Conservation (phyloP, 2,888 invertebrate genomes). For the Eupithecia dodoneata region DNA sequence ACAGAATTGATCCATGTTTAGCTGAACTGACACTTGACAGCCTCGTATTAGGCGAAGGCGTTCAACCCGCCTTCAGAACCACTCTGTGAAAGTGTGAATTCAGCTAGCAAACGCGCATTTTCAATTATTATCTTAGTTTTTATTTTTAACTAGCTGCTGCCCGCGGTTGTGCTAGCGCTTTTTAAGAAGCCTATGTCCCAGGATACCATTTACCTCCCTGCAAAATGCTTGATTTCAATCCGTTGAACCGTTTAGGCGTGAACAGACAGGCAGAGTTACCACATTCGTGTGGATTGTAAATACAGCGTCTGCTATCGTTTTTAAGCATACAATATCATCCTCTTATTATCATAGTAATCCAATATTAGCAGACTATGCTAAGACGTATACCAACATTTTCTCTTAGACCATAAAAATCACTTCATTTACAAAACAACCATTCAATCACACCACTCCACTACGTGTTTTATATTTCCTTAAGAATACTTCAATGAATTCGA, state of each 20-base stretch:
- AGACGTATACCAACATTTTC: slow-evolving; percentile 68
- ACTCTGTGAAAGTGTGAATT: background rate
- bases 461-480: slow-evolving; percentile 16
- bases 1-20: background rate
- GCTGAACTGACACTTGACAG: background rate
- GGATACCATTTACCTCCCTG: too few relatives aligned
- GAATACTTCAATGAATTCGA: slow-evolving; percentile 32
- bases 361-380: slow-evolving; percentile 59
- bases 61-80: background rate
- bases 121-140: background rate
- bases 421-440: slow-evolving; percentile 47
- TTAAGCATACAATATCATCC: slow-evolving; percentile 12
- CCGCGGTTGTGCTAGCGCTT: too few relatives aligned
- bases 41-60: background rate
- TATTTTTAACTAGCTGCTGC: background rate
- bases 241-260: too few relatives aligned
- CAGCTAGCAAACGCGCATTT: background rate
- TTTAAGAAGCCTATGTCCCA: background rate
- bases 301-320: background rate
- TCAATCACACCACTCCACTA: slow-evolving; percentile 40
- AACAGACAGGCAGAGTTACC: too few relatives aligned
- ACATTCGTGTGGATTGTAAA: too few relatives aligned
- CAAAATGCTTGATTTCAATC: too few relatives aligned
- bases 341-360: slow-evolving; percentile 29
- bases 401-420: slow-evolving; percentile 44